Conservation (phyloP, 2,113 vertebrate species). For the Carollia perspicillata region DNA sequence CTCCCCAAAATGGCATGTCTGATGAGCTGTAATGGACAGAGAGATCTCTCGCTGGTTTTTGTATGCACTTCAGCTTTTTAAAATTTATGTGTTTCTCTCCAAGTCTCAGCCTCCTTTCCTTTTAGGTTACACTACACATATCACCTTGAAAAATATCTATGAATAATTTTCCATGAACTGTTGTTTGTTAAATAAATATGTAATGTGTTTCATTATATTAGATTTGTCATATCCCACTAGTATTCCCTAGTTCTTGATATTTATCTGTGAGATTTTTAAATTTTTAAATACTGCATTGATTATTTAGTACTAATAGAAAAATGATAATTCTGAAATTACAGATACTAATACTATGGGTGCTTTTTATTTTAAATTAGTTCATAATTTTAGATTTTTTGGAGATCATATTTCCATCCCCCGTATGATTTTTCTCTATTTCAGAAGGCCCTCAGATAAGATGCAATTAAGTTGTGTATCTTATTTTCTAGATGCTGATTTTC, state of each 20-base stretch:
- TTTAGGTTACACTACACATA: not conserved
- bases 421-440: not conserved
- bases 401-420: not conserved
- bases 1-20: not conserved
- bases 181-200: not conserved
- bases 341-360: not conserved
- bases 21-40: not conserved
- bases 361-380: slow-evolving; percentile 11
- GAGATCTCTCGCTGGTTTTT: not conserved
- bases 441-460: not conserved
- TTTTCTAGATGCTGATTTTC: not conserved
- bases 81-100: not conserved
- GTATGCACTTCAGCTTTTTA: not conserved
- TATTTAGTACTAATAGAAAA: not conserved
- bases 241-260: slow-evolving; percentile 19
- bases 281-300: not conserved
- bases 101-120: not conserved
- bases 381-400: not conserved
- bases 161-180: not conserved
- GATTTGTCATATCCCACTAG: not conserved
- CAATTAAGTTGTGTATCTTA: not conserved
- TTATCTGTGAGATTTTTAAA: not conserved
- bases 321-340: not conserved
- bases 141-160: slow-evolving; percentile 1
- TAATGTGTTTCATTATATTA: not conserved